Evolutionary conservation across 2,113 vertebrate species (phyloP).

Genomic region (Rhizomys pruinosus): DNA sequence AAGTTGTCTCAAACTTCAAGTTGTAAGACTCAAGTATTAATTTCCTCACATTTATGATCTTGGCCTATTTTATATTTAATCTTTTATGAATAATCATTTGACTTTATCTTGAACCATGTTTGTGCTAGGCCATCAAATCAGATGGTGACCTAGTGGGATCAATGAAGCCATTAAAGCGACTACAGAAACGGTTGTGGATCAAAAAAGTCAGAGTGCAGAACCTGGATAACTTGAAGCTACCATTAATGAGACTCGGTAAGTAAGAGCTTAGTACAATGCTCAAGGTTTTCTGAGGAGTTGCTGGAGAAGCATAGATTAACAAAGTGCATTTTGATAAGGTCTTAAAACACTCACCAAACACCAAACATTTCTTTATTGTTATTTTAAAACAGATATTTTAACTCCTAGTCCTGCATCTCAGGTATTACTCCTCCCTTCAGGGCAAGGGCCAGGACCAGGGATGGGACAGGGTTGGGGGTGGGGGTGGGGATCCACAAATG

Average conservation of each 20-base stretch:
- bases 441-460: background rate
- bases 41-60: conserved; percentile 49
- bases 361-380: background rate
- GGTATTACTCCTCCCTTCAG: background rate
- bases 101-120: conserved; percentile 61
- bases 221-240: conserved; percentile 83
- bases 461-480: too few relatives aligned
- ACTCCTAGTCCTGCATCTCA: background rate
- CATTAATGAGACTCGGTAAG: conserved; percentile 83
- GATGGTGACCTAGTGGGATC: conserved; percentile 83
- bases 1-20: background rate
- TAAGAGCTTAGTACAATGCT: conserved; percentile 49
- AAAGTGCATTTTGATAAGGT: conserved; percentile 19
- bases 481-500: accelerated
- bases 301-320: background rate
- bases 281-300: conserved; percentile 4
- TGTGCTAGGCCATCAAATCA: conserved; percentile 83
- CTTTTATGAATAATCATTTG: conserved; percentile 56
- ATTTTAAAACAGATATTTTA: conserved; percentile 26
- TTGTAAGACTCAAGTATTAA: conserved; percentile 55
- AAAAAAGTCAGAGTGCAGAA: conserved; percentile 84
- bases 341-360: conserved; percentile 39
- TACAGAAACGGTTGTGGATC: conserved; percentile 88
- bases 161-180: conserved; percentile 86
- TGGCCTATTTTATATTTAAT: conserved; percentile 36